Evolutionary conservation across 2,113 vertebrate species (phyloP), one percentile per base, ranked within the genome.

Genomic region (Onychorhynchus coronatus): DNA sequence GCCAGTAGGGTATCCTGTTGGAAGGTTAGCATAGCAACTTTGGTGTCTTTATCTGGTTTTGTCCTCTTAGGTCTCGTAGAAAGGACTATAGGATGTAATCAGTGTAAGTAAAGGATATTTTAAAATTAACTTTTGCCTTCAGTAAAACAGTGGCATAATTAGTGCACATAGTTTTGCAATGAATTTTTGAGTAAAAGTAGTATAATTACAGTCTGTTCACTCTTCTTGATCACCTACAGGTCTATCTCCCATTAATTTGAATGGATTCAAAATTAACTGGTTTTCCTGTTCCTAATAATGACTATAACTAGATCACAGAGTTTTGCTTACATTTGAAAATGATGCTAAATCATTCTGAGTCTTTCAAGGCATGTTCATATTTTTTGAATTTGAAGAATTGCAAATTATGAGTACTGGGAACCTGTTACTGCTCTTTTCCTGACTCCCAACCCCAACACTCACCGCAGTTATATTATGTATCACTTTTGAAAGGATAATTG

Each of bases 151-250:
- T 77, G 35, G 39, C 65, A 63, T 95, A 92, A 92, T 92, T 80
- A 94, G 25, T 90, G 59, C 73, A 58, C 4, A 11, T 92, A 88
- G 88, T 96, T 94, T 92, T 84, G 83, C 50, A 77, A 49, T 25
- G 63, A 86, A 81, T 86, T 94, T 82, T 89, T 0, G 0, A 86
- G 49, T 84, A 88, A 81, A 94, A 71, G 55, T 80, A 80, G 42
- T 89, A 58, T 92, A 94, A 94, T 92, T 93, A 66, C 25, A 67
- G 30, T 91, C 91, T 96, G 90, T 94, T 95, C 88, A 91, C 39
- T 87, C 59, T 46, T 95, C 52, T 50, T 80, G 50, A 52, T 95
- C 88, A 96, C 59, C 75, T 80, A 27, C 41, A 47, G 50, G 46
- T 80, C 61, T 92, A 8, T 50, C 63, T 88, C 42, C 39, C 39